These are phyloP conservation scores for Myotis daubentonii DNA, from an alignment of 2,797 vertebrate species.

Conservation along the genomic window DNA sequence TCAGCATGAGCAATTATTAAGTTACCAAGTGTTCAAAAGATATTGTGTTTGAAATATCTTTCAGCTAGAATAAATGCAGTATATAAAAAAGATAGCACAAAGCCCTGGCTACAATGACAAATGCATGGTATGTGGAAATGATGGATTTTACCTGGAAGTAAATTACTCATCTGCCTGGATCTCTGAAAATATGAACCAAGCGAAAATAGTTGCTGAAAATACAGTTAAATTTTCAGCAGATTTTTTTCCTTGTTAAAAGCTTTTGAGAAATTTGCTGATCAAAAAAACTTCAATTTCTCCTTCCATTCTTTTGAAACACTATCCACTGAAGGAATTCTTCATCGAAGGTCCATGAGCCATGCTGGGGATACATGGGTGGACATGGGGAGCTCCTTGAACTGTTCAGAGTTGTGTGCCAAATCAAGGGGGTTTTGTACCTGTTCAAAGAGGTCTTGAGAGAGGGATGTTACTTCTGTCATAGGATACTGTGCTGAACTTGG, in stretches of 20 bases:
- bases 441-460: neutral
- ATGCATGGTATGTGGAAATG: conserved; percentile 45
- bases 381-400: neutral
- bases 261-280: conserved; percentile 23
- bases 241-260: conserved; percentile 7
- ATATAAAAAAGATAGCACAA: neutral
- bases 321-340: neutral
- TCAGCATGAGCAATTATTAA: conserved; percentile 20
- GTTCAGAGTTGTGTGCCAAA: neutral
- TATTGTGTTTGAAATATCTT: conserved; percentile 14
- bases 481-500: neutral
- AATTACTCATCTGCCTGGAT: conserved; percentile 21
- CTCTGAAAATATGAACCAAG: conserved; percentile 61
- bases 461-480: neutral
- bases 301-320: neutral
- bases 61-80: conserved; percentile 12
- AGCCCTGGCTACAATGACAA: neutral
- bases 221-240: neutral
- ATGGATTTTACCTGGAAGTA: conserved; percentile 58
- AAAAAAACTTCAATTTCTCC: neutral
- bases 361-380: neutral
- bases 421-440: neutral
- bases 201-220: conserved; percentile 61
- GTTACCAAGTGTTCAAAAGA: neutral
- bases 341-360: neutral